Conservation (phyloP, 2,797 vertebrate genomes). For the Apogon hyalosoma region DNA sequence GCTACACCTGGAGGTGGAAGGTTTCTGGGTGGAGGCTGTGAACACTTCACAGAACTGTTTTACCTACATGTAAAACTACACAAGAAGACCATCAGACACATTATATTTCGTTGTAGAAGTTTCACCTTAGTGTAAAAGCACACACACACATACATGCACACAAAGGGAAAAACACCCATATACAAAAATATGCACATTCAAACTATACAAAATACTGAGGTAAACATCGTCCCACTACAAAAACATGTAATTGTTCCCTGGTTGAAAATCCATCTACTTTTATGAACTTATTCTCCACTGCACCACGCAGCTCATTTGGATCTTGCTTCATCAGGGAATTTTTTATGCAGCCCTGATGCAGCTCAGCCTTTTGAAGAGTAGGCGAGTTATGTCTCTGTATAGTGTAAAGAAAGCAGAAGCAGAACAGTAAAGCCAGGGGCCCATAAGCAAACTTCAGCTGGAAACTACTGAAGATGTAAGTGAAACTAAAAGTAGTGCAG, state of each 20-base stretch:
- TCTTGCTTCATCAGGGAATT: conserved; percentile 78
- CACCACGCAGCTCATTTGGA: conserved; percentile 77
- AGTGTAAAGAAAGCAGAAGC: conserved; percentile 56
- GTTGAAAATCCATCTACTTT: conserved; percentile 75
- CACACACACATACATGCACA: background rate
- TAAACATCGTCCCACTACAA: conserved; percentile 72
- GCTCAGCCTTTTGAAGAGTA: conserved; percentile 72
- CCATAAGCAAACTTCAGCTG: conserved; percentile 37
- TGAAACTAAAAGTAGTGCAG: conserved; percentile 41
- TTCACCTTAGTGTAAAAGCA: background rate
- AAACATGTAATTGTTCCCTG: conserved; percentile 77
- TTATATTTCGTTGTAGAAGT: background rate
- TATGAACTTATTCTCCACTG: conserved; percentile 74
- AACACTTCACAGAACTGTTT: conserved; percentile 31
- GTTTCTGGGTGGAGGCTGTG: conserved; percentile 15
- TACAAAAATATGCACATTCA: conserved; percentile 25
- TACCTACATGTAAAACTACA: conserved; percentile 10
- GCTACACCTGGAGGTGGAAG: conserved; percentile 54
- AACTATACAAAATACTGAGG: conserved; percentile 49
- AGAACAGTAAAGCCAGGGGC: conserved; percentile 50
- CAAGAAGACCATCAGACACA: background rate
- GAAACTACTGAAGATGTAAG: conserved; percentile 35
- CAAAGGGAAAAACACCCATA: background rate
- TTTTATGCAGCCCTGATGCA: conserved; percentile 74
- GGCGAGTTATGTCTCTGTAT: conserved; percentile 67